Percentiles rank a stretch among this genome's conserved stretches.
phyloP scores from a whole-genome alignment of 2,888 invertebrate species.

The Venusia cambrica region DNA sequence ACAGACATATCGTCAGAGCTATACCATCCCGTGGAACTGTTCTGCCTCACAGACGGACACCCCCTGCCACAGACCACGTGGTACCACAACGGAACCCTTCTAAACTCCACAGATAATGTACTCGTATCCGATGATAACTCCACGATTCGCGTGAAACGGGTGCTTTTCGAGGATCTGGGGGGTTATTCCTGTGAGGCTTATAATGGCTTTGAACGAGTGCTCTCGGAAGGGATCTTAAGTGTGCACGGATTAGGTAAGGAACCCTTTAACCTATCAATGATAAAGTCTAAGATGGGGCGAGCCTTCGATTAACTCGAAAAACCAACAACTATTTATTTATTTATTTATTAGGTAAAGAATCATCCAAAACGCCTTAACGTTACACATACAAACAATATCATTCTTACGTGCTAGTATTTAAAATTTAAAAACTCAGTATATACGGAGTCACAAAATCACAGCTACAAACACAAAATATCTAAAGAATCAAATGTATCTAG shows the following conservation, averaged over 20 bases:
- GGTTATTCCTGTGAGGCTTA: constrained; percentile 74
- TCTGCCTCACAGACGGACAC: constrained; percentile 46
- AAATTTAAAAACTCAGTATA: too few relatives aligned
- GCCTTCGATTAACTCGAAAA: too few relatives aligned
- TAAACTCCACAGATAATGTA: constrained; percentile 35
- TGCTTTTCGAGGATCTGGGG: constrained; percentile 62
- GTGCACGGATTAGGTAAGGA: constrained; percentile 60
- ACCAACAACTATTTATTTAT: too few relatives aligned
- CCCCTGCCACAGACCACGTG: constrained; percentile 46
- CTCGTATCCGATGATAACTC: constrained; percentile 40
- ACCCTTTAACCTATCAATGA: too few relatives aligned
- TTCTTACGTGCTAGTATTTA: too few relatives aligned
- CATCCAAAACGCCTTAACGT: too few relatives aligned
- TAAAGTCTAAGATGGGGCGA: too few relatives aligned
- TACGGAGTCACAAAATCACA: too few relatives aligned
- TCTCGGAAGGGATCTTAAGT: constrained; percentile 45
- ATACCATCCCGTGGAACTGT: constrained; percentile 48
- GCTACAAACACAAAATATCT: too few relatives aligned
- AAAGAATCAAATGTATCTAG: too few relatives aligned
- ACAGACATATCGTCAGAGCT: constrained; percentile 54
- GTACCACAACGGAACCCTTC: constrained; percentile 55
- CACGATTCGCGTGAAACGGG: constrained; percentile 44
- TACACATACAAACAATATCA: too few relatives aligned
- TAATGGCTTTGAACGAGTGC: constrained; percentile 62
- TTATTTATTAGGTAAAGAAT: too few relatives aligned